Evolutionary conservation across 1,140 invertebrate genomes (phyloP), one percentile per base, ranked within the genome.

Genomic region (Drosophila rufa): DNA sequence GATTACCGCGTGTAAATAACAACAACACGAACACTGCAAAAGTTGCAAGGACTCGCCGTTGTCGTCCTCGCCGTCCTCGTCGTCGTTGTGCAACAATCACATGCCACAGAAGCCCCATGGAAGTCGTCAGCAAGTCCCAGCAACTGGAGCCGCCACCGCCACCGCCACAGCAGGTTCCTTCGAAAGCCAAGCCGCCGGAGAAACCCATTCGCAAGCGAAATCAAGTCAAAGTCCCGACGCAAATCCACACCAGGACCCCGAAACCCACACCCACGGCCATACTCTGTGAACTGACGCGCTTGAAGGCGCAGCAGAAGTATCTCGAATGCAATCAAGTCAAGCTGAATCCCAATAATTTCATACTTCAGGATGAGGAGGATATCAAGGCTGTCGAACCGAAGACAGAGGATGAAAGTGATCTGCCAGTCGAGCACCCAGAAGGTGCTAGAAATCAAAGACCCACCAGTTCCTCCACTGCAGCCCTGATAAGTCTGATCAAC

Each of bases 221-320:
- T n/a, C 65, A 36, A 53, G 43, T 36, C 0, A 64, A 64, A 43
- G 15, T 51, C 3, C 8, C 33, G 9, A 43, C 27, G 2, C 27
- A 38, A 17, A 11, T 36, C 3, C 59, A 51, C 9, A 1, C 19
- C 11, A 50, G 59, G 19, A 57, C 30, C 9, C 17, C 75, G 5
- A 64, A 58, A 9, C 50, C 75, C 66, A 86, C 86, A 25, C 79
- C 85, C 57, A 92, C 90, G 14, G 70, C 79, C 17, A 51, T 92
- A 3, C 43, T 92, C 0, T 92, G 92, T 30, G 92, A 92, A 53
- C 45, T 92, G 30, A 92, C 92, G 42, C 86, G 90, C 7, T 64
- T 92, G 15, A 92, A 92, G 71, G 76, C 92, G 1, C 92, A 92
- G 43, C 92, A 92, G 77, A 92, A 92, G 75, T 92, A 92, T 77